Percentiles rank a stretch among this genome's conserved stretches.
These are phyloP conservation scores for Collichthys lucidus DNA, from an alignment of 2,113 vertebrate species.

Conservation along the genomic window DNA sequence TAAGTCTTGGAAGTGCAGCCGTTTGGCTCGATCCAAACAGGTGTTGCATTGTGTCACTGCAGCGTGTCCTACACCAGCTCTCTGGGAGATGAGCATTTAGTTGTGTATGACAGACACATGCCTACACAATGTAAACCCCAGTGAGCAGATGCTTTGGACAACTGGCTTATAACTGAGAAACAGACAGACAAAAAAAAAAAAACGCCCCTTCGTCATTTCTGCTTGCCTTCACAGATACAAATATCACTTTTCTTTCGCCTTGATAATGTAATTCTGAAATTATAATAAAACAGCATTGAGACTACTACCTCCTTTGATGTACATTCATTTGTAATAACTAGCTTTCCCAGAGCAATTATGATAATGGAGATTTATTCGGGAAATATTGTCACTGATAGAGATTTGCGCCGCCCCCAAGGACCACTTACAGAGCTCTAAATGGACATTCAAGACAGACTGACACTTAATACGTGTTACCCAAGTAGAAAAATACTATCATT, in stretches of 20 bases:
- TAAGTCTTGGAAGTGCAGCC: neutral
- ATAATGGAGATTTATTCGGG: conserved; percentile 68
- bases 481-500: conserved; percentile 38
- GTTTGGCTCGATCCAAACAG: conserved; percentile 30
- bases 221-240: conserved; percentile 33
- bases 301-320: conserved; percentile 35
- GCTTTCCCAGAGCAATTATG: conserved; percentile 41
- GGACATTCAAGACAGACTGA: conserved; percentile 66
- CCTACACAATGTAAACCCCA: conserved; percentile 22
- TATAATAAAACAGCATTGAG: conserved; percentile 33
- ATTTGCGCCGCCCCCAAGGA: conserved; percentile 59
- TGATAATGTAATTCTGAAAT: conserved; percentile 35
- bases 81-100: conserved; percentile 32
- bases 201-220: conserved; percentile 10
- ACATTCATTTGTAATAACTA: conserved; percentile 48
- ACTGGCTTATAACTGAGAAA: conserved; percentile 23
- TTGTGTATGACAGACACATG: conserved; percentile 21
- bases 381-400: conserved; percentile 62
- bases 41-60: conserved; percentile 36
- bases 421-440: conserved; percentile 49
- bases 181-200: conserved; percentile 21
- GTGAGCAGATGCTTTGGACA: conserved; percentile 39
- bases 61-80: conserved; percentile 2
- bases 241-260: conserved; percentile 27
- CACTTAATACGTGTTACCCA: conserved; percentile 48